Conservation (phyloP, 2,113 vertebrate genomes). For the Festucalex cinctus region DNA sequence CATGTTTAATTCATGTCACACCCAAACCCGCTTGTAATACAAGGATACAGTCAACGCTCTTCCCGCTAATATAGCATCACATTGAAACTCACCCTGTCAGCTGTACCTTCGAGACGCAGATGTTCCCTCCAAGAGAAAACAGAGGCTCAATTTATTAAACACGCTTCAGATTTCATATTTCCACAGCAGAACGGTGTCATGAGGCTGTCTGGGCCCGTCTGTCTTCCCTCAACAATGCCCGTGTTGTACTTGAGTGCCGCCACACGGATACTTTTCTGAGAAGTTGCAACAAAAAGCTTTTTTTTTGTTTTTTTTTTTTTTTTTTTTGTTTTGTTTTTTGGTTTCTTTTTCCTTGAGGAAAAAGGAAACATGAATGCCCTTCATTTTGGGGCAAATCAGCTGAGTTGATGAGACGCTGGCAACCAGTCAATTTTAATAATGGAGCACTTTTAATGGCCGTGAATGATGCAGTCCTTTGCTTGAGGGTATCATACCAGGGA, state of each 20-base stretch:
- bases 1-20: constrained; percentile 35
- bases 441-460: background rate
- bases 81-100: constrained; percentile 4
- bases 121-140: constrained; percentile 22
- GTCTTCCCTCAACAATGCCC: constrained; percentile 25
- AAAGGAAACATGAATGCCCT: background rate
- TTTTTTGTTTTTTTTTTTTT: constrained; percentile 3
- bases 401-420: background rate
- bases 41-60: background rate
- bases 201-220: constrained; percentile 18
- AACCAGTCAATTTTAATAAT: constrained; percentile 16
- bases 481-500: no score
- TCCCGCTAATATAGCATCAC: constrained; percentile 23
- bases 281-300: constrained; percentile 19
- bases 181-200: background rate
- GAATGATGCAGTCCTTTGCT: background rate
- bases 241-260: constrained; percentile 28
- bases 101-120: constrained; percentile 13
- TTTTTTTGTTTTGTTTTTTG: constrained; percentile 10
- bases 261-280: background rate
- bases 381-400: constrained; percentile 9
- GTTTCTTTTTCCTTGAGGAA: background rate
- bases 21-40: constrained; percentile 14
- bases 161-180: constrained; percentile 28
- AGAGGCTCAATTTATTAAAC: constrained; percentile 17